phyloP scores from a whole-genome alignment of 2,797 vertebrate genomes.

The Channa striata region DNA sequence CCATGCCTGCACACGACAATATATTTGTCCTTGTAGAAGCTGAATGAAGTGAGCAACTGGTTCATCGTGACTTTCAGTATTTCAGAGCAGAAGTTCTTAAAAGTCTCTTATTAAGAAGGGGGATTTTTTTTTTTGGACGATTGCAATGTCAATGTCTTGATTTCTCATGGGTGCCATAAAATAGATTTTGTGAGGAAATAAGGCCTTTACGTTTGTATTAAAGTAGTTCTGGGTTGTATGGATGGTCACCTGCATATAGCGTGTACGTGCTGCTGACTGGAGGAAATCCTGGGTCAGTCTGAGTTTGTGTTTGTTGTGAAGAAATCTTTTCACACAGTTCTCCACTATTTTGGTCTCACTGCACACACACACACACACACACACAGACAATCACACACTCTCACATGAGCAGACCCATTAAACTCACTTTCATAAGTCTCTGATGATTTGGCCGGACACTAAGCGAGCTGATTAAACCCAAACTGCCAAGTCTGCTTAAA shows the following conservation, averaged over 20 bases:
- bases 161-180: slow-evolving; percentile 1
- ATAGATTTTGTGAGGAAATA: slow-evolving; percentile 1
- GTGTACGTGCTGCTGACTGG: slow-evolving; percentile 32
- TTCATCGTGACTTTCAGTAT: not conserved
- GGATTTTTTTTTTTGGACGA: no score
- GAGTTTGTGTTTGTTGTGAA: slow-evolving; percentile 61
- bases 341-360: slow-evolving; percentile 27
- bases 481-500: slow-evolving; percentile 62
- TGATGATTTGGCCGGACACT: slow-evolving; percentile 61
- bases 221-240: slow-evolving; percentile 11
- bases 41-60: not conserved
- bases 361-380: slow-evolving; percentile 9
- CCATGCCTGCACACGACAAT: not conserved
- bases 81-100: not conserved
- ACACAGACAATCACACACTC: slow-evolving; percentile 31
- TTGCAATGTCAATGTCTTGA: not conserved
- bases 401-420: slow-evolving; percentile 54
- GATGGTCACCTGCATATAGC: slow-evolving; percentile 14
- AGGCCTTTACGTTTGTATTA: slow-evolving; percentile 1
- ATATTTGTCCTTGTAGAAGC: not conserved
- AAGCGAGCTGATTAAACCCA: slow-evolving; percentile 72
- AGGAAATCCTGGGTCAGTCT: slow-evolving; percentile 47
- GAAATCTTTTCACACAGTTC: slow-evolving; percentile 53
- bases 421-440: slow-evolving; percentile 72
- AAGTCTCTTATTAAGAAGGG: not conserved